Evolutionary conservation across 2,888 invertebrate genomes (phyloP).

Genomic region (Pecten maximus): DNA sequence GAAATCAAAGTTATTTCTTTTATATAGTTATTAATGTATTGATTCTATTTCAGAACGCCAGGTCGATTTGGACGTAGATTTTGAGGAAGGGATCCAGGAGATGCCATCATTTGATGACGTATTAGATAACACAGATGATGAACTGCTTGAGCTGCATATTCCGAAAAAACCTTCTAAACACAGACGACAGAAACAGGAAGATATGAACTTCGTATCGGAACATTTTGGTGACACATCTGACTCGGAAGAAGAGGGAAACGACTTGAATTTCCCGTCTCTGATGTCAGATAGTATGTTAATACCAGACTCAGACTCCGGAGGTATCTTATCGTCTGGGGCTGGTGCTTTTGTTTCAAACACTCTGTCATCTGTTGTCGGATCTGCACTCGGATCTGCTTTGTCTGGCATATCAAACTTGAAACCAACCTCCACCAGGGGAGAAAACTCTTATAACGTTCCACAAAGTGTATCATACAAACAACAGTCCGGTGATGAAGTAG

Average conservation of each 20-base stretch:
- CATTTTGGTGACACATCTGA: constrained; percentile 74
- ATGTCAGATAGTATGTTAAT: not conserved
- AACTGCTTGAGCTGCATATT: constrained; percentile 59
- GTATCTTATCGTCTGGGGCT: constrained; percentile 58
- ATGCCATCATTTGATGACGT: constrained; percentile 76
- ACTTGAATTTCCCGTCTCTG: constrained; percentile 14
- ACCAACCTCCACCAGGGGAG: not conserved
- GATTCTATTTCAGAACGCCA: constrained; percentile 29
- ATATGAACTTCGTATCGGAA: constrained; percentile 65
- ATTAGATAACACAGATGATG: constrained; percentile 76
- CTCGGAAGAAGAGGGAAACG: constrained; percentile 70
- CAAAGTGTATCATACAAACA: not conserved
- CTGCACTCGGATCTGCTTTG: constrained; percentile 71
- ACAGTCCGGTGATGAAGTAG: constrained; percentile 43
- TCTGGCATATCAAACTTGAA: constrained; percentile 47
- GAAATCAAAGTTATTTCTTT: too few species aligned
- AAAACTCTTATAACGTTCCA: not conserved
- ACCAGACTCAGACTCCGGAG: constrained; percentile 45
- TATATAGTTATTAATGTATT: too few species aligned
- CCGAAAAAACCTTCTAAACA: constrained; percentile 39
- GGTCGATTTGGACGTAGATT: constrained; percentile 64
- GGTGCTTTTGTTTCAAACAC: constrained; percentile 68
- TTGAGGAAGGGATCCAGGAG: constrained; percentile 69
- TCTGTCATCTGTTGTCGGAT: constrained; percentile 71
- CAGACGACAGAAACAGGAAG: constrained; percentile 54